phyloP scores from a whole-genome alignment of 1,140 invertebrate genomes.

The Theocolax elegans region DNA sequence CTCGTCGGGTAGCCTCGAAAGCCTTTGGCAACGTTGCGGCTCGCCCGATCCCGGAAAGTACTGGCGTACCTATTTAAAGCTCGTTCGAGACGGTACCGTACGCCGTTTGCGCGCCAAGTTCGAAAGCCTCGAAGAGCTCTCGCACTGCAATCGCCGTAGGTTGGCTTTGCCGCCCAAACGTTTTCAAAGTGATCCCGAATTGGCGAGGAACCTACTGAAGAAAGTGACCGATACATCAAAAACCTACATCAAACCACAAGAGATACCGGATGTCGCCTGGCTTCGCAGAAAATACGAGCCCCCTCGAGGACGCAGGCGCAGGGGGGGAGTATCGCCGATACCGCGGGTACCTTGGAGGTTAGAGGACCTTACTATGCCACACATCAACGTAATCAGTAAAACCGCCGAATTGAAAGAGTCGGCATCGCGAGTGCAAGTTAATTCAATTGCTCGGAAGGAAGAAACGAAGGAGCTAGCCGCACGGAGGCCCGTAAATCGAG shows the following conservation, averaged over 20 bases:
- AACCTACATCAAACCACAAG: conserved; percentile 66
- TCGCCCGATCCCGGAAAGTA: conserved; percentile 78
- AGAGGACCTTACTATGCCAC: conserved; percentile 83
- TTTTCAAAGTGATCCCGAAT: conserved; percentile 81
- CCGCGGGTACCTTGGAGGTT: conserved; percentile 72
- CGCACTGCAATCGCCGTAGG: conserved; percentile 47
- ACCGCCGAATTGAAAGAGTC: conserved; percentile 76
- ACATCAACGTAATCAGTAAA: conserved; percentile 89
- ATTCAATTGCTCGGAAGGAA: conserved; percentile 52
- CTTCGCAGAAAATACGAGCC: conserved; percentile 73
- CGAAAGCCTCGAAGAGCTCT: conserved; percentile 73
- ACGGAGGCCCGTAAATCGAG: conserved; percentile 72
- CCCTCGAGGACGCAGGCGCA: conserved; percentile 61
- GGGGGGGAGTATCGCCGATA: conserved; percentile 71
- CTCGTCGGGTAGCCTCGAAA: conserved; percentile 73
- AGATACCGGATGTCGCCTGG: conserved; percentile 73
- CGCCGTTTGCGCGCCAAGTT: conserved; percentile 78
- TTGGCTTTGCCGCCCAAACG: conserved; percentile 67
- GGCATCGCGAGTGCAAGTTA: conserved; percentile 52
- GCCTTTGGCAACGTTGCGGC: conserved; percentile 72
- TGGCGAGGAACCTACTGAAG: conserved; percentile 71
- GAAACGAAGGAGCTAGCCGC: conserved; percentile 60
- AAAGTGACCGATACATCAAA: conserved; percentile 63
- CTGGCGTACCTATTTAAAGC: conserved; percentile 76
- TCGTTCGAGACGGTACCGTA: conserved; percentile 81